Conservation (phyloP, 2,113 vertebrate species). For the Phalacrocorax brasilianus region DNA sequence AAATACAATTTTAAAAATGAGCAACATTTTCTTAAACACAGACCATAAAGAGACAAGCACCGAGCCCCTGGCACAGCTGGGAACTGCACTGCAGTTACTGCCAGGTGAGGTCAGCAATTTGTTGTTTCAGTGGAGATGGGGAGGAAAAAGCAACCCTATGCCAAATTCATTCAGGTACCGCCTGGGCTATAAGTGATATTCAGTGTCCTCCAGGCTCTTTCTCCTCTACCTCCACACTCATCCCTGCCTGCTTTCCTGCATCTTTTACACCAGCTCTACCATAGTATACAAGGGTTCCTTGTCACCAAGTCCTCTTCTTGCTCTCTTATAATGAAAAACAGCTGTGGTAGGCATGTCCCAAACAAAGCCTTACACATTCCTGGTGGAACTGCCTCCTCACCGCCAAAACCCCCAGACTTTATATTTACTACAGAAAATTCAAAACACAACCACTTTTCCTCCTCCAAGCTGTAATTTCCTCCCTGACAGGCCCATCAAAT, state of each 20-base stretch:
- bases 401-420: constrained; percentile 58
- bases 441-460: constrained; percentile 61
- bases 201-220: neutral
- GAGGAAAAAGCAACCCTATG: neutral
- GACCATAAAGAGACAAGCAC: neutral
- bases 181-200: neutral
- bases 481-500: constrained; percentile 47
- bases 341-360: constrained; percentile 59
- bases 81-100: neutral
- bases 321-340: constrained; percentile 63
- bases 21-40: neutral
- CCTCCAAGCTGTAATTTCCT: constrained; percentile 64
- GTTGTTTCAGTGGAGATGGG: neutral
- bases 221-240: neutral
- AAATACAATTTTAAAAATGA: neutral
- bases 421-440: constrained; percentile 63
- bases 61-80: neutral
- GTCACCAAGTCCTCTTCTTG: constrained; percentile 63
- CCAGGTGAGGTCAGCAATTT: constrained; percentile 1
- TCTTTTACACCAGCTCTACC: constrained; percentile 33
- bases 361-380: constrained; percentile 67
- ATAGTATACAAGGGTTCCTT: constrained; percentile 32
- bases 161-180: neutral
- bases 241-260: constrained; percentile 30
- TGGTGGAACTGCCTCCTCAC: constrained; percentile 58